Evolutionary conservation across 2,113 vertebrate species (phyloP).

Genomic region (Chloropsis hardwickii): DNA sequence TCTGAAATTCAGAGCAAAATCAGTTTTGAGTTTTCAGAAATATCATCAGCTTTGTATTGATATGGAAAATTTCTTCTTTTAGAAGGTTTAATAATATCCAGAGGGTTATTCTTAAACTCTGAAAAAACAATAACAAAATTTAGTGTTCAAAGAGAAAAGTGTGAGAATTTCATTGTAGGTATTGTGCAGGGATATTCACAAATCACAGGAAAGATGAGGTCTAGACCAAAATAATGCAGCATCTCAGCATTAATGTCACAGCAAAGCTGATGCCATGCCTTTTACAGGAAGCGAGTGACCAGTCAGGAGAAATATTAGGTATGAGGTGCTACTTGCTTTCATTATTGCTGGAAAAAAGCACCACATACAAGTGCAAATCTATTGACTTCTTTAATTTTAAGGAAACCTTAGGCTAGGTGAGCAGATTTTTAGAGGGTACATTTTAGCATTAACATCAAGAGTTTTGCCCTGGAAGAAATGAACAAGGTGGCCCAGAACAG

Average conservation of each 20-base stretch:
- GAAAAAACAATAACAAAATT: not conserved
- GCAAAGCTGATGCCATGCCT: not conserved
- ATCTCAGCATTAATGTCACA: not conserved
- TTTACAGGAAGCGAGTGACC: not conserved
- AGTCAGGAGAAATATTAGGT: not conserved
- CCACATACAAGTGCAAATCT: fast-evolving
- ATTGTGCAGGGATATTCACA: not conserved
- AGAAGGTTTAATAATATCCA: not conserved
- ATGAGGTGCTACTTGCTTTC: not conserved
- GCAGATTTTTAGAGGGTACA: not conserved
- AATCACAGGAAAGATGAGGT: not conserved
- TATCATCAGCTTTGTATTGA: not conserved
- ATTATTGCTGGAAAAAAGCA: not conserved
- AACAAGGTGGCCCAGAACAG: not conserved
- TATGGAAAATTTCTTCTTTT: not conserved
- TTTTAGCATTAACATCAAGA: not conserved
- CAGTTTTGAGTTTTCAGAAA: not conserved
- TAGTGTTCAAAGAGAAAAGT: not conserved
- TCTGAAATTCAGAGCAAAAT: not conserved
- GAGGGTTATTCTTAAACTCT: not conserved
- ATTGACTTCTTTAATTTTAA: not conserved
- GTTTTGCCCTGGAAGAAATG: not conserved
- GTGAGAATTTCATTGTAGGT: not conserved
- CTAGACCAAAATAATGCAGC: not conserved
- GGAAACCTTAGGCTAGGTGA: not conserved